Evolutionary conservation across 2,888 invertebrate genomes (phyloP).

Genomic region (Sussaba pulchella): DNA sequence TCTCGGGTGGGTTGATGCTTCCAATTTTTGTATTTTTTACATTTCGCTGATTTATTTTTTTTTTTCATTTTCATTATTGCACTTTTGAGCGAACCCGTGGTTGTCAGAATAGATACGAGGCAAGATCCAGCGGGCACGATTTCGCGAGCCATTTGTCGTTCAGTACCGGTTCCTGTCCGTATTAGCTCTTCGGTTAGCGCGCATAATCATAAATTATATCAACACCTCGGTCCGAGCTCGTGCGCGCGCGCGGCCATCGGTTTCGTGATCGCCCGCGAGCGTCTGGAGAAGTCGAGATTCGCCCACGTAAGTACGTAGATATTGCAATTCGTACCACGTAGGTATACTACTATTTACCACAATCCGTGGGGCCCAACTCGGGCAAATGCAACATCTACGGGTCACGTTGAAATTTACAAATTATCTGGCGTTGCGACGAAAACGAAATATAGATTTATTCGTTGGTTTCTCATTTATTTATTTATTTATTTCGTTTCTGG

Average conservation of each 20-base stretch:
- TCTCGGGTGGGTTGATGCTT: constrained; percentile 34
- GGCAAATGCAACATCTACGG: constrained; percentile 30
- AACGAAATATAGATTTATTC: background rate
- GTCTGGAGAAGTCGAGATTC: constrained; percentile 71
- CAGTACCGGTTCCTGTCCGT: constrained; percentile 65
- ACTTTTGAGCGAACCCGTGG: constrained; percentile 21
- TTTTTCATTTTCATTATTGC: constrained; percentile 16
- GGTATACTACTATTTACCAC: background rate
- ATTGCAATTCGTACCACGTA: constrained; percentile 21
- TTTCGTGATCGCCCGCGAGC: constrained; percentile 66
- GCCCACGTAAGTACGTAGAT: constrained; percentile 65
- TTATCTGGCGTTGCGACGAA: background rate
- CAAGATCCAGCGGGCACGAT: constrained; percentile 50
- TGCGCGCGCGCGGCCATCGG: constrained; percentile 59
- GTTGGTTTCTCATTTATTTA: background rate
- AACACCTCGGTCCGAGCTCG: constrained; percentile 77
- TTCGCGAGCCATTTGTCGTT: constrained; percentile 64
- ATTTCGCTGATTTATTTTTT: constrained; percentile 19
- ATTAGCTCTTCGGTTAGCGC: constrained; percentile 58
- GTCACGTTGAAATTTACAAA: constrained; percentile 19
- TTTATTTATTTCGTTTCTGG: background rate
- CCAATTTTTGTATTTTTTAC: background rate
- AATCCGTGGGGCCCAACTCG: constrained; percentile 17
- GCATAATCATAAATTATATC: constrained; percentile 81
- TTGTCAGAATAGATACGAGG: constrained; percentile 50